phyloP scores from a whole-genome alignment of 2,888 invertebrate species.

The Parascotia fuliginaria region DNA sequence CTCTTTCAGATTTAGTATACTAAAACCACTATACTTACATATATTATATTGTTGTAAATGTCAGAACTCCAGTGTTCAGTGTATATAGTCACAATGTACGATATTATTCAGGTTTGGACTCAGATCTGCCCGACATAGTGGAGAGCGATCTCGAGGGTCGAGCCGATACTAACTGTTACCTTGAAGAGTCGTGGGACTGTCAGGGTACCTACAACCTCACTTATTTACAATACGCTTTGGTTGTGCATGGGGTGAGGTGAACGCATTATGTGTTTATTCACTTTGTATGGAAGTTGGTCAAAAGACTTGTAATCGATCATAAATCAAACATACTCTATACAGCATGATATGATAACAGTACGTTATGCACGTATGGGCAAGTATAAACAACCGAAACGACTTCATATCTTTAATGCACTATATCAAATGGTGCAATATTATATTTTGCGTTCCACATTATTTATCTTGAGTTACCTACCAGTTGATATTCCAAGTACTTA shows the following conservation, averaged over 20 bases:
- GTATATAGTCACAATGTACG: constrained; percentile 47
- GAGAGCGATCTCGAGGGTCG: constrained; percentile 81
- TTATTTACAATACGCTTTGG: constrained; percentile 58
- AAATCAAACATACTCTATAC: constrained; percentile 23
- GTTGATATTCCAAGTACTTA: background rate
- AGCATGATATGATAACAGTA: constrained; percentile 56
- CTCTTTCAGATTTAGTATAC: too few species aligned
- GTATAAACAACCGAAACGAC: background rate
- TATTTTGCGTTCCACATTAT: background rate
- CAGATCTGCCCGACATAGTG: constrained; percentile 77
- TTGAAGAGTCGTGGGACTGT: constrained; percentile 84
- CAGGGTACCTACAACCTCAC: constrained; percentile 74
- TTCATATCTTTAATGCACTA: background rate
- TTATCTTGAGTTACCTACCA: background rate
- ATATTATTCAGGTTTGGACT: constrained; percentile 82
- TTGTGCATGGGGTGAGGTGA: constrained; percentile 73
- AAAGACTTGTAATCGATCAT: constrained; percentile 28
- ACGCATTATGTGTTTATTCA: constrained; percentile 35
- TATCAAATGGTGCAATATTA: background rate
- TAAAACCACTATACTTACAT: too few species aligned
- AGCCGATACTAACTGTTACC: constrained; percentile 83
- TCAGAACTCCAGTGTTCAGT: background rate
- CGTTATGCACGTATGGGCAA: constrained; percentile 31
- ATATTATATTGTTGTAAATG: too few species aligned
- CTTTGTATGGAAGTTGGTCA: constrained; percentile 24